phyloP scores from a whole-genome alignment of 1,140 invertebrate species.

The Ostrea denselamellosa region DNA sequence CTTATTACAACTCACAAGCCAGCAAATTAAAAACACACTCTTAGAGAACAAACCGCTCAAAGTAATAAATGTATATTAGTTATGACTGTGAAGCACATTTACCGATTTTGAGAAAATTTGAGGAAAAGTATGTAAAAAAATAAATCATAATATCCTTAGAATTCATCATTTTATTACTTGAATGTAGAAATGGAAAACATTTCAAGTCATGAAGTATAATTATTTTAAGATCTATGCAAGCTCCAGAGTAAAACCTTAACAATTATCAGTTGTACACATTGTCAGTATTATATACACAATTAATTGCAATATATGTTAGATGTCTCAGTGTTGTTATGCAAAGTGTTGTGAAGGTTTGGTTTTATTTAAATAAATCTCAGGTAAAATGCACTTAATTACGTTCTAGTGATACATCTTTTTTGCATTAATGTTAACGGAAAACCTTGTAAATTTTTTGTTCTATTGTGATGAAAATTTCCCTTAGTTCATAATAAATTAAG shows the following conservation, averaged over 20 bases:
- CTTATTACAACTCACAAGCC: constrained; percentile 30
- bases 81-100: constrained; percentile 12
- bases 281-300: constrained; percentile 6
- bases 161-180: neutral
- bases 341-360: constrained; percentile 16
- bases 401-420: neutral
- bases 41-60: constrained; percentile 9
- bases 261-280: neutral
- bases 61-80: neutral
- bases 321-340: constrained; percentile 35
- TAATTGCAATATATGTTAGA: constrained; percentile 23
- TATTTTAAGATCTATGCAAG: neutral
- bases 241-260: neutral
- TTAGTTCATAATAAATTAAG: neutral
- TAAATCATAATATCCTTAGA: neutral
- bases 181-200: neutral
- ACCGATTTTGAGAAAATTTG: neutral
- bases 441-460: neutral
- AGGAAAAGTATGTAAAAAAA: neutral
- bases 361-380: constrained; percentile 21
- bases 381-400: constrained; percentile 6
- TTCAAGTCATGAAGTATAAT: neutral
- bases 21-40: constrained; percentile 10
- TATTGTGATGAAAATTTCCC: neutral
- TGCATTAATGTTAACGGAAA: neutral